phyloP scores from a whole-genome alignment of 1,140 invertebrate species.

The Stratiolaelaps scimitus region DNA sequence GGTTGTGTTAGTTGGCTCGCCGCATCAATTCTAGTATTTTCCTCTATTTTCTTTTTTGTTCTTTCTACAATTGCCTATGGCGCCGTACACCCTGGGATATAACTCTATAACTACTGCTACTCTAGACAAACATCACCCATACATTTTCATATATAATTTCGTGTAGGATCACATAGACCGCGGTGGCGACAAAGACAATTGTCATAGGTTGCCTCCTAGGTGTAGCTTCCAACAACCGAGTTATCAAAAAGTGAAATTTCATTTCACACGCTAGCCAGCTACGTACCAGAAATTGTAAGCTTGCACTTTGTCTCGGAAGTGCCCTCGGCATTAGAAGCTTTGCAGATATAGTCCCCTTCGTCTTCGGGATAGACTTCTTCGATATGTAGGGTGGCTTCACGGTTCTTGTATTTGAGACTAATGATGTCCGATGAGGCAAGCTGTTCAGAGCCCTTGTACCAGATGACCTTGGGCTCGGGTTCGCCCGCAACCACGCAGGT shows the following conservation, averaged over 20 bases:
- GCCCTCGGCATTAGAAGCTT: constrained; percentile 77
- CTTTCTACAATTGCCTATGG: too few relatives aligned
- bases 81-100: too few relatives aligned
- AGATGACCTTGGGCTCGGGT: constrained; percentile 72
- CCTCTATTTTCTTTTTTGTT: too few relatives aligned
- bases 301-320: constrained; percentile 64
- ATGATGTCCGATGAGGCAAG: constrained; percentile 67
- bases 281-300: constrained; percentile 54
- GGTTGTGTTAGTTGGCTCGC: too few relatives aligned
- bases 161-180: too few relatives aligned
- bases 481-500: constrained; percentile 68
- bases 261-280: neutral
- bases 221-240: too few relatives aligned
- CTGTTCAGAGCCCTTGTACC: constrained; percentile 62
- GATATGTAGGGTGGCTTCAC: constrained; percentile 67
- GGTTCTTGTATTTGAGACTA: constrained; percentile 77
- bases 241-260: neutral
- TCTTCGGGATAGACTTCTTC: constrained; percentile 87
- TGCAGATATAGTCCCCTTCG: constrained; percentile 72
- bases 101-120: too few relatives aligned
- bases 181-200: neutral
- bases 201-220: neutral
- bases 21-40: too few relatives aligned
- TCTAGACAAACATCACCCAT: too few relatives aligned
- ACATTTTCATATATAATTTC: too few relatives aligned